phyloP scores from a whole-genome alignment of 2,797 vertebrate genomes.

The Balearica regulorum region DNA sequence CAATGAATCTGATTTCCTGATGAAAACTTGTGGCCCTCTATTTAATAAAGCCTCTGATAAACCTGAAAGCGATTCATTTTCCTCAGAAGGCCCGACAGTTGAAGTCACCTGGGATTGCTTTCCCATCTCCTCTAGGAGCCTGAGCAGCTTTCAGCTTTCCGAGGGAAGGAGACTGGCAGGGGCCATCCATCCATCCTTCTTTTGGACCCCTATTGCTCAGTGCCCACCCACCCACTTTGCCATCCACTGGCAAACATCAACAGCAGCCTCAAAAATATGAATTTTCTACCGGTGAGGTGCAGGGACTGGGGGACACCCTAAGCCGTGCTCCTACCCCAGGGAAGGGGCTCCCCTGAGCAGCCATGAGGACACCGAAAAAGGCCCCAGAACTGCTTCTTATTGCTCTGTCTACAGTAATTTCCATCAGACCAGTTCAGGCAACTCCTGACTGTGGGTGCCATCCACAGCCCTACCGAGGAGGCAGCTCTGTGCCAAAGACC shows the following conservation, averaged over 20 bases:
- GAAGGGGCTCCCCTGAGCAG: neutral
- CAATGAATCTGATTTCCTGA: neutral
- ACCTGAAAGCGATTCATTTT: neutral
- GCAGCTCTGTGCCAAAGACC: neutral
- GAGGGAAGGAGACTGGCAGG: neutral
- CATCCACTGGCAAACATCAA: neutral
- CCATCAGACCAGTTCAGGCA: neutral
- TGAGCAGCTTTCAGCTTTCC: neutral
- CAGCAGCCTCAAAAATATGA: neutral
- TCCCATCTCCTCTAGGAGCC: neutral
- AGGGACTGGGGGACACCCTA: neutral
- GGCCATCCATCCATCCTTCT: neutral
- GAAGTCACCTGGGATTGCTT: neutral
- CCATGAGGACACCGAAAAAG: fast-evolving
- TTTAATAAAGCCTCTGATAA: neutral
- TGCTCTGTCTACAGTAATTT: neutral
- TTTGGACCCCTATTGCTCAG: neutral
- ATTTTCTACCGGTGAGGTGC: neutral
- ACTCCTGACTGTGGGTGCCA: too few species aligned
- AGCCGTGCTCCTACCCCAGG: neutral
- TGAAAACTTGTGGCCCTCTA: neutral
- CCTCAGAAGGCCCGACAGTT: fast-evolving
- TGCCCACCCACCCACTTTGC: neutral
- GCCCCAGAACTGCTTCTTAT: neutral
- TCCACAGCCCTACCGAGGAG: neutral